phyloP scores from a whole-genome alignment of 1,140 invertebrate species.

The Propsilocerus akamusi region DNA sequence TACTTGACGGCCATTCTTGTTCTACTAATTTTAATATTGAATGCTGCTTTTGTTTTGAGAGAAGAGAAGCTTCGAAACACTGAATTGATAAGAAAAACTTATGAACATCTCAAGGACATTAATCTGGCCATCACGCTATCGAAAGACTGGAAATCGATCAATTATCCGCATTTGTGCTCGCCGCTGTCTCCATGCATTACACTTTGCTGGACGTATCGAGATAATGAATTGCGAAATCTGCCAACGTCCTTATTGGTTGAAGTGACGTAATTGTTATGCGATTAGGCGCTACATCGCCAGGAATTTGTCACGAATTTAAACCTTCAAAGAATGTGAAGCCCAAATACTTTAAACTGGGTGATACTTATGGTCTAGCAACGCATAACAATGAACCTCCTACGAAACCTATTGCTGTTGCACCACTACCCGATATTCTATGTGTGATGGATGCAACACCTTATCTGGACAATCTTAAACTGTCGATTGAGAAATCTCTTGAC shows the following conservation, averaged over 20 bases:
- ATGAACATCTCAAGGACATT: slow-evolving; percentile 31
- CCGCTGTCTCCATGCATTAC: slow-evolving; percentile 86
- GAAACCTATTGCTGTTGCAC: slow-evolving; percentile 41
- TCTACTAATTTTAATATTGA: slow-evolving; percentile 28
- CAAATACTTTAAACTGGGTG: slow-evolving; percentile 27
- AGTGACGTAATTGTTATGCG: slow-evolving; percentile 70
- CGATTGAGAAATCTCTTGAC: slow-evolving; percentile 48
- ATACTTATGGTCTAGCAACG: slow-evolving; percentile 38
- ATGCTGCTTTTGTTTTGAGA: slow-evolving; percentile 36
- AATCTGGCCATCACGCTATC: slow-evolving; percentile 21
- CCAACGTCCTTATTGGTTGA: slow-evolving; percentile 79
- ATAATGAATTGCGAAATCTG: slow-evolving; percentile 71
- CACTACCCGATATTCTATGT: slow-evolving; percentile 49
- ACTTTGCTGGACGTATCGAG: slow-evolving; percentile 84
- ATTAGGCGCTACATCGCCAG: slow-evolving; percentile 73
- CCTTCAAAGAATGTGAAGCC: slow-evolving; percentile 13
- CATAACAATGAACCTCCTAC: slow-evolving; percentile 42
- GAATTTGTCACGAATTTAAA: slow-evolving; percentile 47
- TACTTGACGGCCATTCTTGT: slow-evolving; percentile 22
- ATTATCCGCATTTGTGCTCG: slow-evolving; percentile 74
- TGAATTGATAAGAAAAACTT: slow-evolving; percentile 41
- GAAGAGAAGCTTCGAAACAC: slow-evolving; percentile 44
- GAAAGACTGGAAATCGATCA: slow-evolving; percentile 43
- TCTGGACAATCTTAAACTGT: slow-evolving; percentile 50
- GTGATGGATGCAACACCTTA: slow-evolving; percentile 72